Percentiles rank a stretch among this genome's conserved stretches.
phyloP scores from a whole-genome alignment of 2,888 invertebrate genomes.

The Cistogaster globosa region DNA sequence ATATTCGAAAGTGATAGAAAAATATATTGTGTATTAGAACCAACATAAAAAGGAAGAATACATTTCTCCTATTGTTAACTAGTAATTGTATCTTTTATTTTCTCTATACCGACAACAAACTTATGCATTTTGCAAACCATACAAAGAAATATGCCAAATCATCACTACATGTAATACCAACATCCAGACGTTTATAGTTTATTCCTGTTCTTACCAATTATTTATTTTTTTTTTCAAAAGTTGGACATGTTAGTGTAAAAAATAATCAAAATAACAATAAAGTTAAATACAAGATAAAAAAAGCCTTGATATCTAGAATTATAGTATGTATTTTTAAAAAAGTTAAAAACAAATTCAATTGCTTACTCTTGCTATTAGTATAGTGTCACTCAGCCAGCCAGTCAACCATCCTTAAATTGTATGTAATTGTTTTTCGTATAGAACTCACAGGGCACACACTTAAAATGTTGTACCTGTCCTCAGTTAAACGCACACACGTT shows the following conservation, averaged over 20 bases:
- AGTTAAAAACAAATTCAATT: slow-evolving; percentile 57
- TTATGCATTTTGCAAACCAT: slow-evolving; percentile 62
- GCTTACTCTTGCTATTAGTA: too few species aligned
- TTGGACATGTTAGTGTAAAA: slow-evolving; percentile 54
- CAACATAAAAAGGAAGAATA: too few species aligned
- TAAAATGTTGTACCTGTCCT: too few species aligned
- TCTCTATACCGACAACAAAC: slow-evolving; percentile 24
- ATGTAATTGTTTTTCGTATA: too few species aligned
- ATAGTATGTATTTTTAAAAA: not conserved
- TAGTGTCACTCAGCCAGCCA: slow-evolving; percentile 45
- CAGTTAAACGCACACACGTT: too few species aligned
- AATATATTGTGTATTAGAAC: too few species aligned
- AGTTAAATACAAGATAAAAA: slow-evolving; percentile 37
- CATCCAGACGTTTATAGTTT: slow-evolving; percentile 44
- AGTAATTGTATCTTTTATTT: too few species aligned
- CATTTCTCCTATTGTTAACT: too few species aligned
- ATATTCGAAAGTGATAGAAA: too few species aligned
- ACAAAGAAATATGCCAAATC: slow-evolving; percentile 69
- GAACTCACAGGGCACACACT: too few species aligned
- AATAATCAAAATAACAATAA: slow-evolving; percentile 62
- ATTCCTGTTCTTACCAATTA: slow-evolving; percentile 18
- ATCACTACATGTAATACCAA: slow-evolving; percentile 47
- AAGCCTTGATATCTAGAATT: too few species aligned
- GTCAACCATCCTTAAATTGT: too few species aligned
- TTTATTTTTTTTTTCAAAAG: slow-evolving; percentile 14